Evolutionary conservation across 2,113 vertebrate species (phyloP).

Genomic region (Eulacestoma nigropectus): DNA sequence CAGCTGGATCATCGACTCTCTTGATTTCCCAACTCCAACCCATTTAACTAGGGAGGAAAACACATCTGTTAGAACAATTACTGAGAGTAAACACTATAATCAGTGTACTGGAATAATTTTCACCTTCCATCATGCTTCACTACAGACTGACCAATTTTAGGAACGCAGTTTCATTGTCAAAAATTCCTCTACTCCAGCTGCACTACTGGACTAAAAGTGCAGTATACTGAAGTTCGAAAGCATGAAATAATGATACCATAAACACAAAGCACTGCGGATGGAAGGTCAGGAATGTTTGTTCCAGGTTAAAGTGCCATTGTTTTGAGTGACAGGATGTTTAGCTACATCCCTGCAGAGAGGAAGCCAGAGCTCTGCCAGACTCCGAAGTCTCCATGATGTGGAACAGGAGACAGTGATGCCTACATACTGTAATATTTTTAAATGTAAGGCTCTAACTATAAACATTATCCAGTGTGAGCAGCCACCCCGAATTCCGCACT

Average conservation of each 20-base stretch:
- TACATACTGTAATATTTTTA: neutral
- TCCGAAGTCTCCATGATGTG: neutral
- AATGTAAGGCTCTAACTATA: neutral
- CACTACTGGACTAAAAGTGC: neutral
- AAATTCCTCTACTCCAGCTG: neutral
- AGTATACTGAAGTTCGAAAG: neutral
- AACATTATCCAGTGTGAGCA: neutral
- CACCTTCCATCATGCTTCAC: neutral
- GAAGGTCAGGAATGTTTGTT: neutral
- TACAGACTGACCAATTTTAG: neutral
- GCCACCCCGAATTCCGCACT: neutral
- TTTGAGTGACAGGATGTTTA: neutral
- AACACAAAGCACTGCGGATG: neutral
- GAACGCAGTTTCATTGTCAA: neutral
- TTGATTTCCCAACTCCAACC: slow-evolving; percentile 96
- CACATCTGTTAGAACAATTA: slow-evolving; percentile 19
- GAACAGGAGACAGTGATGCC: neutral
- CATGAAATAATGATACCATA: neutral
- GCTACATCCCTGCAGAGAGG: neutral
- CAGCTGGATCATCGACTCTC: slow-evolving; percentile 98
- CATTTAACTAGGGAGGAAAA: slow-evolving; percentile 86
- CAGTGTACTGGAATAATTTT: neutral
- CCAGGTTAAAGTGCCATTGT: neutral
- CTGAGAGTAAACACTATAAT: neutral
- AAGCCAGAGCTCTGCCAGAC: neutral